Conservation (phyloP, 1,140 invertebrate genomes). For the Cylas formicarius region DNA sequence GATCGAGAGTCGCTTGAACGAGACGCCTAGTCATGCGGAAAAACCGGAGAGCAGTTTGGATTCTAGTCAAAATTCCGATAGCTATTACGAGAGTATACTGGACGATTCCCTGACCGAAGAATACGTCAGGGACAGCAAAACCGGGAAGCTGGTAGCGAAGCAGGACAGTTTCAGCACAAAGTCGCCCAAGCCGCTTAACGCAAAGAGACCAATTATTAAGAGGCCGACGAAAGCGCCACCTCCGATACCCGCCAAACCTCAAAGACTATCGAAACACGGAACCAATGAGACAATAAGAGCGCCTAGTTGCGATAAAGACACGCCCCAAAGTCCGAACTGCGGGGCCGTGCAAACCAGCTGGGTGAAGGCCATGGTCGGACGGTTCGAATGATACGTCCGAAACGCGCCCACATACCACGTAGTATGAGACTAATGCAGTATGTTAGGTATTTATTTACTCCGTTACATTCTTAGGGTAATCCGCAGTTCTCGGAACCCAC, state of each 20-base stretch:
- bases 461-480: too few species aligned
- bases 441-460: too few species aligned
- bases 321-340: constrained; percentile 12
- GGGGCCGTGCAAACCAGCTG: constrained; percentile 30
- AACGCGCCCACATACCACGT: neutral
- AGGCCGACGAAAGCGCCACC: constrained; percentile 37
- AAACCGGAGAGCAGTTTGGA: constrained; percentile 8
- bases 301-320: neutral
- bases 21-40: constrained; percentile 15
- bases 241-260: constrained; percentile 38
- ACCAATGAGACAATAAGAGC: constrained; percentile 5
- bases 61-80: constrained; percentile 33
- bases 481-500: too few species aligned
- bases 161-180: constrained; percentile 34
- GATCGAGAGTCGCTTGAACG: constrained; percentile 29
- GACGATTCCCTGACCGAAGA: constrained; percentile 36
- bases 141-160: constrained; percentile 29
- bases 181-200: neutral
- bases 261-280: constrained; percentile 17
- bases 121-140: constrained; percentile 25
- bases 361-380: constrained; percentile 39
- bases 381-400: constrained; percentile 42
- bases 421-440: neutral
- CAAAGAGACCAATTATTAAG: constrained; percentile 16
- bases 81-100: constrained; percentile 38